Percentiles rank a stretch among this genome's conserved stretches.
These are phyloP conservation scores for Saturnia japonica DNA, from an alignment of 2,888 invertebrate genomes.

Conservation along the genomic window DNA sequence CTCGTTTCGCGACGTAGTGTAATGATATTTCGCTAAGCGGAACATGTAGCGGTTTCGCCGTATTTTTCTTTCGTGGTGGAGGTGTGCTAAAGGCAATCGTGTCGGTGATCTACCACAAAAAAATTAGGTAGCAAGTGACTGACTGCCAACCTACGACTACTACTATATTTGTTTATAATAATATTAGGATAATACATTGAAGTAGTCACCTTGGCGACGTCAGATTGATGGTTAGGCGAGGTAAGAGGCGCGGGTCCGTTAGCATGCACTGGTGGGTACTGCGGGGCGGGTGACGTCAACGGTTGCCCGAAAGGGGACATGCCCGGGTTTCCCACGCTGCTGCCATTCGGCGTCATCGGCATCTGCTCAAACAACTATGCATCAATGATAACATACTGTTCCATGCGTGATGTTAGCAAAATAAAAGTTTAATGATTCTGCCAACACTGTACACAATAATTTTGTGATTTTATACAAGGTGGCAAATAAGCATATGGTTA, in stretches of 20 bases:
- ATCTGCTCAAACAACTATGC: conserved; percentile 41
- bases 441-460: no score
- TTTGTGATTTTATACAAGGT: no score
- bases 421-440: no score
- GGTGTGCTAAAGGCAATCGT: not conserved
- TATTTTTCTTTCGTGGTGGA: no score
- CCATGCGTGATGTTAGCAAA: not conserved
- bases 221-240: conserved; percentile 77
- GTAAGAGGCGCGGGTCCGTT: conserved; percentile 83
- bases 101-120: no score
- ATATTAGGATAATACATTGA: not conserved
- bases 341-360: conserved; percentile 81
- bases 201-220: conserved; percentile 66
- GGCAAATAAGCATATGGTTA: no score
- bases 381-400: conserved; percentile 1
- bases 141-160: no score
- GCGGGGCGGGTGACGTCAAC: conserved; percentile 83
- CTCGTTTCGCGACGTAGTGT: no score
- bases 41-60: no score
- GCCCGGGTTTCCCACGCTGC: conserved; percentile 82
- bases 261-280: conserved; percentile 80
- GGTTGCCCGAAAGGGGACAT: conserved; percentile 88
- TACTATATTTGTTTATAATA: no score
- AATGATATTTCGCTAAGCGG: no score
- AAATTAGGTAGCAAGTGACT: no score